phyloP scores from a whole-genome alignment of 2,797 vertebrate genomes.

The Sylvia borin region DNA sequence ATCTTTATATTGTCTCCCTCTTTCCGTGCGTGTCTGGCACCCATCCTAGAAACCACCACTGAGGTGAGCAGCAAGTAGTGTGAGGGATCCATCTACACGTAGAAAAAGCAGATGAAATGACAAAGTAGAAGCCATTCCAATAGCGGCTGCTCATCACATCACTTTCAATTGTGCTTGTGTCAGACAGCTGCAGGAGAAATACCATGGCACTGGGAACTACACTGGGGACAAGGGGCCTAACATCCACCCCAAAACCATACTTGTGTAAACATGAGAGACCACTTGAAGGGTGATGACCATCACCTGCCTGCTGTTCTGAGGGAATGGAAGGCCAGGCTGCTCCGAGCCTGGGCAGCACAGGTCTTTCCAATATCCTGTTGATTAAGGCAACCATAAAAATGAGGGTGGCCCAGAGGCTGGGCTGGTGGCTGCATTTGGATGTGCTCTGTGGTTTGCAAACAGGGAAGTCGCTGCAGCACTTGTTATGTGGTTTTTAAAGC shows the following conservation, averaged over 20 bases:
- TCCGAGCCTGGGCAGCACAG: background rate
- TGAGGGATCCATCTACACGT: accelerated
- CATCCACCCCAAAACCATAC: background rate
- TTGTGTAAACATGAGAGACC: background rate
- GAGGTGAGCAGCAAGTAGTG: background rate
- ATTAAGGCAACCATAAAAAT: background rate
- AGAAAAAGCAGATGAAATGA: background rate
- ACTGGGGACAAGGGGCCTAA: background rate
- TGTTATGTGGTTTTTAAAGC: background rate
- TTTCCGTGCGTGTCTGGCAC: background rate
- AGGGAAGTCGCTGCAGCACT: background rate
- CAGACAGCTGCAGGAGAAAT: background rate
- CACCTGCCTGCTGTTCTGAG: background rate
- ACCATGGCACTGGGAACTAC: background rate
- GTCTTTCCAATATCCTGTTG: background rate
- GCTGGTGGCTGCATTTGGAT: accelerated
- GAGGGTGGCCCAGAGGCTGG: accelerated
- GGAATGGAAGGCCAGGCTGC: background rate
- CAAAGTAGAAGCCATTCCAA: background rate
- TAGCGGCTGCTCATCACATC: background rate
- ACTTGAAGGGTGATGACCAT: background rate
- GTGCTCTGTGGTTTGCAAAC: accelerated
- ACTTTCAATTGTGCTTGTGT: background rate
- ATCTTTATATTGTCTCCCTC: background rate
- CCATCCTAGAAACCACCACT: background rate